phyloP scores from a whole-genome alignment of 2,113 vertebrate species.

The Mionectes macconnelli region DNA sequence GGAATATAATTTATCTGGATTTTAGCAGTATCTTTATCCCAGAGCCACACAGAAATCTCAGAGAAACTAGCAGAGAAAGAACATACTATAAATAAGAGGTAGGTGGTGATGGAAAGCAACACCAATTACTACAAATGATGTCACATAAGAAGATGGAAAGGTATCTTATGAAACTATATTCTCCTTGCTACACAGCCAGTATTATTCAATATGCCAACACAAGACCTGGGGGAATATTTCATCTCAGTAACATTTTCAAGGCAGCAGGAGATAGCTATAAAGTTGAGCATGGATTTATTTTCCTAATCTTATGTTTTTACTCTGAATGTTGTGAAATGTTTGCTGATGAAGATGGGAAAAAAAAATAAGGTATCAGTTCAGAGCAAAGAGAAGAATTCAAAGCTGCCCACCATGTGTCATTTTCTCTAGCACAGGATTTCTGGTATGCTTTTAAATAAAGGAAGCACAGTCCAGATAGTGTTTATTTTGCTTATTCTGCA shows the following conservation, averaged over 20 bases:
- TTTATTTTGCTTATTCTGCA: neutral
- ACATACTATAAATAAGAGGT: neutral
- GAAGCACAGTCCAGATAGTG: neutral
- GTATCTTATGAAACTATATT: neutral
- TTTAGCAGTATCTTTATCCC: neutral
- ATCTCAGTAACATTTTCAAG: neutral
- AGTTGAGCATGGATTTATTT: neutral
- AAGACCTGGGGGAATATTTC: neutral
- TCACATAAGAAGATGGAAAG: neutral
- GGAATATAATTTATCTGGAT: neutral
- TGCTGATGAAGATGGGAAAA: neutral
- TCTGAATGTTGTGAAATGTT: neutral
- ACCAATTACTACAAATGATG: neutral
- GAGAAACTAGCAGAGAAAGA: neutral
- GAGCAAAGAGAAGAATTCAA: neutral
- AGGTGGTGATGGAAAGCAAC: neutral
- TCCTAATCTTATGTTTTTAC: neutral
- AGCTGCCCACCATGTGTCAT: fast-evolving
- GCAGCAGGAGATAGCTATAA: neutral
- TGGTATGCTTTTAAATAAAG: neutral
- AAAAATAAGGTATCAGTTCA: neutral
- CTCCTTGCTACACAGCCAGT: neutral
- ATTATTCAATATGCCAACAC: neutral
- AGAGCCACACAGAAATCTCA: neutral
- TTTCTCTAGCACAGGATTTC: neutral